Evolutionary conservation across 2,888 invertebrate species (phyloP), one percentile per base, ranked within the genome.

Genomic region (Mimachlamys varia): DNA sequence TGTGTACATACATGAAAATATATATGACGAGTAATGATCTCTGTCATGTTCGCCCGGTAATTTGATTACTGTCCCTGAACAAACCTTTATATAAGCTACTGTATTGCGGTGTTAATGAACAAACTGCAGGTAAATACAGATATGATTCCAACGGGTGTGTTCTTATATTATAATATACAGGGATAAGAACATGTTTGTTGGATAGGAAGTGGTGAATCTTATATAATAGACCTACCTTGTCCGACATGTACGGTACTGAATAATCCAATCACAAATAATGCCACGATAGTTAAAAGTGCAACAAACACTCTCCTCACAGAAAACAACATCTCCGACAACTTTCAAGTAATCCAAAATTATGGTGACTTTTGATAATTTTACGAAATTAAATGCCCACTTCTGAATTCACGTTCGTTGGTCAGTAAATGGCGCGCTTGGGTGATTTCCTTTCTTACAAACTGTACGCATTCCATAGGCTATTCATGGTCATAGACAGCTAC

Each of bases 251-350:
- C 10, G 0, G 33, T 76, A 15, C 22, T 76, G 0, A 76, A 15
- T 76, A 76, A 76, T 76, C 76, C 76, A 33, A 76, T 22, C 12
- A 27, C 13, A 7, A 76, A 33, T 17, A 76, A 76, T 10, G 33
- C 33, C 27, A 76, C 76, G 17, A 76, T 33, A 1, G 76, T 33
- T 0, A 76, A 33, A 0, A 76, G 76, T 0, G 33, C 7, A 27
- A 76, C 76, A 76, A 76, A 76, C 76, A 76, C 76, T 76, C 33
- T 76, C 76, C 27, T 76, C 2, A 76, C 33, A 12, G 76, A 76
- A 2, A 76, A 2, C 76, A 27, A 33, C 76, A 76, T 76, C 22
- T 76, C 33, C 22, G 27, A 33, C 1, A 19, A 12, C 76, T 76
- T 76, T 33, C 0, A 12, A 76, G 27, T 33, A 76, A 76, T 5